Evolutionary conservation across 2,888 invertebrate species (phyloP).

Genomic region (Oasisia sp.): DNA sequence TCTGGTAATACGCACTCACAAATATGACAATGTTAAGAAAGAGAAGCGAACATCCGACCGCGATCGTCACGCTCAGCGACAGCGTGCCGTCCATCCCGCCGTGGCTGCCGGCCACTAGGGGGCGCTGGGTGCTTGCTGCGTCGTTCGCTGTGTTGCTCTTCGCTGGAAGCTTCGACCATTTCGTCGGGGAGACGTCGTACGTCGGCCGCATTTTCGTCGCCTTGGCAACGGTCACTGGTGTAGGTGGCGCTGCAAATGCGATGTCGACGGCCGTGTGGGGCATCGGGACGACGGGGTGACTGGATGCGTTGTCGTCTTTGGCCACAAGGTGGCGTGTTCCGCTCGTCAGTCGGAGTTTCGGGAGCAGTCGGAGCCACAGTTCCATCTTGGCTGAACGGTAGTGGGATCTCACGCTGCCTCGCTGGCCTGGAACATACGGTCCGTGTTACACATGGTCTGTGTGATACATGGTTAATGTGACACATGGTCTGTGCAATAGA

Average conservation of each 20-base stretch:
- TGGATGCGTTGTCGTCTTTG: not conserved
- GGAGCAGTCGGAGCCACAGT: not conserved
- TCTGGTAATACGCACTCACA: conserved; percentile 92
- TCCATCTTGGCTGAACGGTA: not conserved
- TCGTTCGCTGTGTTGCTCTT: conserved; percentile 19
- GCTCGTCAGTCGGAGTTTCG: not conserved
- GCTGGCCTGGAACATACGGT: not conserved
- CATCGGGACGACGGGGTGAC: not conserved
- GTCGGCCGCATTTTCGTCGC: conserved; percentile 26
- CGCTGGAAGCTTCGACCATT: conserved; percentile 21
- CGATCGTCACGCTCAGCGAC: conserved; percentile 72
- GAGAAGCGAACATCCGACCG: conserved; percentile 90
- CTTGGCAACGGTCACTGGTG: conserved; percentile 24
- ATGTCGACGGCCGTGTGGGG: conserved; percentile 7
- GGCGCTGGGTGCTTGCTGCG: conserved; percentile 17
- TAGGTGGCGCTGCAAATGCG: conserved; percentile 18
- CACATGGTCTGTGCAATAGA: no score
- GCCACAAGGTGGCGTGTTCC: not conserved
- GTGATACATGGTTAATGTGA: no score
- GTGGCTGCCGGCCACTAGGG: conserved; percentile 8
- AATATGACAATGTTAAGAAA: conserved; percentile 93
- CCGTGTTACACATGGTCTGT: not conserved
- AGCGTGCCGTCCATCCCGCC: conserved; percentile 26
- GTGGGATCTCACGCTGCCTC: not conserved
- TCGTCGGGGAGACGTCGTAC: conserved; percentile 6